phyloP scores from a whole-genome alignment of 2,797 vertebrate species.

The Limosa lapponica region DNA sequence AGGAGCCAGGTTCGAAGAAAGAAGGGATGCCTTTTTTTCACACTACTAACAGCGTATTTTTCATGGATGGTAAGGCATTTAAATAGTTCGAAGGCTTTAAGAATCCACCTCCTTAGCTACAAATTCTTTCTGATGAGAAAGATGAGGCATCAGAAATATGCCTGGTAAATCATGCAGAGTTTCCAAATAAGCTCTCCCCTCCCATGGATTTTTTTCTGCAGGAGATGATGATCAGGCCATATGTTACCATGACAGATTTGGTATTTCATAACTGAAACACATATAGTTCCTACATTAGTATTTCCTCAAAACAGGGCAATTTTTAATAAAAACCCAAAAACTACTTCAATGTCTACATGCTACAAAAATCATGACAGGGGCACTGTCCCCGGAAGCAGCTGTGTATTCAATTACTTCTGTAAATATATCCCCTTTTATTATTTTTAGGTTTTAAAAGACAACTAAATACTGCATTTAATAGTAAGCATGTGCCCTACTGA shows the following conservation, averaged over 20 bases:
- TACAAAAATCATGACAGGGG: background rate
- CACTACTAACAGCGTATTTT: background rate
- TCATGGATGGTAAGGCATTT: background rate
- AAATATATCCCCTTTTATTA: slow-evolving; percentile 47
- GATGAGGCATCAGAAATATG: slow-evolving; percentile 50
- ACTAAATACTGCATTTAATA: slow-evolving; percentile 72
- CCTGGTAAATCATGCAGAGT: slow-evolving; percentile 52
- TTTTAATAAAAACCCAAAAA: slow-evolving; percentile 49
- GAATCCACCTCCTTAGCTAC: slow-evolving; percentile 25
- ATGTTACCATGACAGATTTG: slow-evolving; percentile 74
- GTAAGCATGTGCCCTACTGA: slow-evolving; percentile 51
- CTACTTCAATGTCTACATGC: background rate
- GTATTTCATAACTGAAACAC: slow-evolving; percentile 68
- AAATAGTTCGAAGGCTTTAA: slow-evolving; percentile 3
- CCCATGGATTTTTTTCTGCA: slow-evolving; percentile 52
- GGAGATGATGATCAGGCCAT: slow-evolving; percentile 48
- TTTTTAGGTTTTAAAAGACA: slow-evolving; percentile 75
- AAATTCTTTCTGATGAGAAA: slow-evolving; percentile 44
- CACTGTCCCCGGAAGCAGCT: background rate
- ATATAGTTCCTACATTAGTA: slow-evolving; percentile 14
- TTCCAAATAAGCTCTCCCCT: slow-evolving; percentile 59
- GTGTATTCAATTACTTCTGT: slow-evolving; percentile 61
- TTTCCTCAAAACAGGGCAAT: slow-evolving; percentile 31
- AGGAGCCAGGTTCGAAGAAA: background rate
- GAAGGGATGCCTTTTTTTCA: background rate